phyloP scores from a whole-genome alignment of 2,888 invertebrate species.

The Caenorhabditis zanzibari region DNA sequence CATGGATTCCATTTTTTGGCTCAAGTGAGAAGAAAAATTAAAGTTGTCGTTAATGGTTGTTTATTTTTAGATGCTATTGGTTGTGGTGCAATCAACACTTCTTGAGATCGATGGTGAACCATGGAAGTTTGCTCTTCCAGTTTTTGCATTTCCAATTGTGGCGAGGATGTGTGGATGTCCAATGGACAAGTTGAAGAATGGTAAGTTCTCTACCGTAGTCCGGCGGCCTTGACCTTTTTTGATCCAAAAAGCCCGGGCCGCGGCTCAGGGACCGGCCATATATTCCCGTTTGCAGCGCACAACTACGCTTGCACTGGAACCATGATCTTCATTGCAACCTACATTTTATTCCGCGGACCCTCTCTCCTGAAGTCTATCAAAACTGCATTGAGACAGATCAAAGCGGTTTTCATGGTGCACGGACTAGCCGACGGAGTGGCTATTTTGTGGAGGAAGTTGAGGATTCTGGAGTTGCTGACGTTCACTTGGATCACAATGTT shows the following conservation, averaged over 20 bases:
- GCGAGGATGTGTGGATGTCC: constrained; percentile 85
- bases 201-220: too few relatives aligned
- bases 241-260: too few relatives aligned
- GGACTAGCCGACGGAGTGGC: constrained; percentile 80
- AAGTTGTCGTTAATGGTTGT: background rate
- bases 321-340: constrained; percentile 84
- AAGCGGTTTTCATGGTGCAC: constrained; percentile 83
- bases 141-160: constrained; percentile 85
- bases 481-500: constrained; percentile 86
- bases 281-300: constrained; percentile 84
- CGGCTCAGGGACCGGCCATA: too few relatives aligned
- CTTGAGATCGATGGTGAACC: constrained; percentile 84
- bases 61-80: constrained; percentile 52
- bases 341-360: constrained; percentile 84
- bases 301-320: constrained; percentile 84
- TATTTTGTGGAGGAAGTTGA: constrained; percentile 84
- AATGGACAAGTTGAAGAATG: constrained; percentile 81
- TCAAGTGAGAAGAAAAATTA: constrained; percentile 45
- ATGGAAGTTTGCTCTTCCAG: constrained; percentile 84
- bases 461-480: constrained; percentile 85
- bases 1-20: constrained; percentile 79
- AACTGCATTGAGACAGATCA: constrained; percentile 68
- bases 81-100: constrained; percentile 82
- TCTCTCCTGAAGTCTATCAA: constrained; percentile 83
- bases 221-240: too few relatives aligned